A percentile compares a stretch with the other conserved stretches of the same genome.
Conservation (phyloP, 2,797 vertebrate genomes). For the Propithecus deckenii region DNA sequence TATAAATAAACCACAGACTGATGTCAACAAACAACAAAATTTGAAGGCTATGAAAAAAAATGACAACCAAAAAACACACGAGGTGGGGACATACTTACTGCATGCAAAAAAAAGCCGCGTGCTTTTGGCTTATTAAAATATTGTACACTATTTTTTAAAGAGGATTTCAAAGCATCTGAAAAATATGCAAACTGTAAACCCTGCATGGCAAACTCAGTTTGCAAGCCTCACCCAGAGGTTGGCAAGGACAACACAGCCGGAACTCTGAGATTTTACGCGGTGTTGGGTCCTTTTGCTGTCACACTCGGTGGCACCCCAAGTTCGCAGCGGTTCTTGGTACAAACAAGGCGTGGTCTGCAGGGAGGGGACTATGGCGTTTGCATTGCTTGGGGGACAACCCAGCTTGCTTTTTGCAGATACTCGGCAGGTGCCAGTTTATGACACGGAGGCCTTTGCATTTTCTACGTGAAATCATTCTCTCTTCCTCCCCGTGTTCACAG, state of each 20-base stretch:
- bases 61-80: background rate
- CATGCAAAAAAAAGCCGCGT: constrained; percentile 77
- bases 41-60: constrained; percentile 60
- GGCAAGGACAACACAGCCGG: constrained; percentile 69
- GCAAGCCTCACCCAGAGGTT: constrained; percentile 62
- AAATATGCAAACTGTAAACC: constrained; percentile 64
- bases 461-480: constrained; percentile 92
- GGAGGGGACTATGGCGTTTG: constrained; percentile 86
- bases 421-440: constrained; percentile 92
- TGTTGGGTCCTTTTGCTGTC: constrained; percentile 81
- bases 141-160: constrained; percentile 79
- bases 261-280: constrained; percentile 76
- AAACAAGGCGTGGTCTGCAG: constrained; percentile 85
- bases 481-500: constrained; percentile 92
- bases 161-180: constrained; percentile 65
- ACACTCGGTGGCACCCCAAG: constrained; percentile 87
- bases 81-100: constrained; percentile 75
- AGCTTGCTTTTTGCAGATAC: constrained; percentile 90
- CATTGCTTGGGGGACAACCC: constrained; percentile 85
- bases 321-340: constrained; percentile 87
- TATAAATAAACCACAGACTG: background rate
- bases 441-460: constrained; percentile 91
- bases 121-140: constrained; percentile 87
- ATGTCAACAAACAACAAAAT: constrained; percentile 37
- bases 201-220: constrained; percentile 64